phyloP scores from a whole-genome alignment of 2,888 invertebrate species.

The Trilocha varians region DNA sequence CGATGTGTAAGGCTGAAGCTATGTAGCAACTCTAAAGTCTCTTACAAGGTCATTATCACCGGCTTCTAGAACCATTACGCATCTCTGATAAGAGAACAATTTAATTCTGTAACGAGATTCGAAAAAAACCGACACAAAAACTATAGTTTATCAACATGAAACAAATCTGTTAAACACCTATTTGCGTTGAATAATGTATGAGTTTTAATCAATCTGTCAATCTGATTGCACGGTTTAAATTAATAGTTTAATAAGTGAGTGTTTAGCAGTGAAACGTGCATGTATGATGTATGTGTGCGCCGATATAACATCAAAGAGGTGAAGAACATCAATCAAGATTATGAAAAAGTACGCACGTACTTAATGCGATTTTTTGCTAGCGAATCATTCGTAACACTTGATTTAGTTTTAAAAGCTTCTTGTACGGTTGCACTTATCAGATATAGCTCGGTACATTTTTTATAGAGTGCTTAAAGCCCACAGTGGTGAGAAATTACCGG shows the following conservation, averaged over 20 bases:
- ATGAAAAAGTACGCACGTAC: background rate
- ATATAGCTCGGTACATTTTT: background rate
- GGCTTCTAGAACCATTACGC: background rate
- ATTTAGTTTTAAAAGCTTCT: background rate
- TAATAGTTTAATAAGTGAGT: constrained; percentile 13
- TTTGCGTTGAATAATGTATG: constrained; percentile 3
- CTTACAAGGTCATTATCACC: background rate
- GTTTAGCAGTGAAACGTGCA: background rate
- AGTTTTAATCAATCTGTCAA: constrained; percentile 7
- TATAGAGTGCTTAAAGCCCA: background rate
- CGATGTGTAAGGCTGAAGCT: no score
- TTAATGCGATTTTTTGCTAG: constrained; percentile 3
- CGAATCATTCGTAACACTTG: background rate
- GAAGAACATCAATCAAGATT: constrained; percentile 4
- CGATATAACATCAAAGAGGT: background rate
- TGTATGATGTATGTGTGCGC: constrained; percentile 1
- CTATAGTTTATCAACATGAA: background rate
- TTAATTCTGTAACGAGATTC: background rate
- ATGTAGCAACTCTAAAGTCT: background rate
- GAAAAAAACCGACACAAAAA: background rate
- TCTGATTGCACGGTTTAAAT: constrained; percentile 8
- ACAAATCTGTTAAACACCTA: background rate
- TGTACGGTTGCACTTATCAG: background rate
- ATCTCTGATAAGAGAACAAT: background rate
- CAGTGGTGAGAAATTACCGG: no score